A percentile compares a stretch with the other conserved stretches of the same genome.
Conservation (phyloP, 2,888 invertebrate species). For the Diloba caeruleocephala region DNA sequence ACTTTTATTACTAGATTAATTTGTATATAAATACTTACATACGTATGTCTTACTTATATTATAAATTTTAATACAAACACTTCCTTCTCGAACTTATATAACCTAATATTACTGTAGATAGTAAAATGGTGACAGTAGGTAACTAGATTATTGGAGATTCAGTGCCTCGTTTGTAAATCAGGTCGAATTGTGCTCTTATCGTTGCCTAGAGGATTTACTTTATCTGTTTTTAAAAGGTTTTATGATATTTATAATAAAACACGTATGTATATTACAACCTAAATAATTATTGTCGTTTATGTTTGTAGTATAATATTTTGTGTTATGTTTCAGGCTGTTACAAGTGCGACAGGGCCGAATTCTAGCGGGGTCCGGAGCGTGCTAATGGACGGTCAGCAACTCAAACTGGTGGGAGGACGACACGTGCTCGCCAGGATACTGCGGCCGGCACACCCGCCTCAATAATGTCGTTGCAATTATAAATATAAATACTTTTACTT, state of each 20-base stretch:
- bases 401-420: constrained; percentile 81
- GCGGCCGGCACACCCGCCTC: constrained; percentile 78
- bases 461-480: constrained; percentile 47
- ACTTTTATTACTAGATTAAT: constrained; percentile 25
- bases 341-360: constrained; percentile 63
- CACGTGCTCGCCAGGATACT: constrained; percentile 82
- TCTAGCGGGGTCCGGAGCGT: constrained; percentile 79
- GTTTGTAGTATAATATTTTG: neutral
- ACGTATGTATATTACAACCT: too few species aligned
- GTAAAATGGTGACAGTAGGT: constrained; percentile 42
- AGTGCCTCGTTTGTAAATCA: constrained; percentile 4
- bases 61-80: constrained; percentile 24
- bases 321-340: constrained; percentile 58
- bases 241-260: neutral
- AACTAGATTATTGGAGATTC: constrained; percentile 9
- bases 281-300: too few species aligned
- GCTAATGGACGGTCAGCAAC: constrained; percentile 83
- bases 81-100: constrained; percentile 11
- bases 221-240: neutral
- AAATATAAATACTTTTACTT: constrained; percentile 8
- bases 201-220: neutral
- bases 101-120: constrained; percentile 25
- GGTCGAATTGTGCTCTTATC: neutral
- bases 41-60: too few species aligned
- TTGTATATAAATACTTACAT: too few species aligned